Base-by-base conservation (phyloP, 1,140 invertebrate genomes). In the Platorchestia sp. region DNA sequence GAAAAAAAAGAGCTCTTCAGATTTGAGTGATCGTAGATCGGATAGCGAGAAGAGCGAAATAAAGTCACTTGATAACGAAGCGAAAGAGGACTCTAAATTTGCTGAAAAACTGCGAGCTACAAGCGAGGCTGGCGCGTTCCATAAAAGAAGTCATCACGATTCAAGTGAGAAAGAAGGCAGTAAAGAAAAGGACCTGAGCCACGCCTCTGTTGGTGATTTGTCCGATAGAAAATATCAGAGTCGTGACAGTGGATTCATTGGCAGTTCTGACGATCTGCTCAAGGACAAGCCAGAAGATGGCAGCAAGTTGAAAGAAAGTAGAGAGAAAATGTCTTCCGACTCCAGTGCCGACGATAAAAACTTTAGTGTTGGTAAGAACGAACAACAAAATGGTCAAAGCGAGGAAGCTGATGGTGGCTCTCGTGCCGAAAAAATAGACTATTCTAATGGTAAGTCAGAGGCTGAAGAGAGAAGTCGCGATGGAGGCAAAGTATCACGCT, bases 171-270 rank as follows among this genome's bases (percentile, higher is more conserved):
- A 96, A 96, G 44, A 96, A 96, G 43, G 87, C 95, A 51, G 95
- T 86, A 75, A 96, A 96, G 95, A 96, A 96, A 51, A 95, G 86
- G 96, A 96, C 36, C 95, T 96, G 19, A 96, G 75, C 41, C 44
- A 95, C 90, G 96, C 96, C 53, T 96, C 90, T 51, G 96, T 96
- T 51, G 95, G 96, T 42, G 96, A 96, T 75, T 91, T 96, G 40
- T 90, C 96, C 5, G 96, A 96, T 45, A 59, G 96, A 91, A 96
- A 96, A 44, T 98, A 98, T 96, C 98, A 98, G 95, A 98, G 98
- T 96, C 97, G 98, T 95, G 98, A 99, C 97, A 99, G 98, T 96
- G 98, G 98, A 6, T 99, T 99, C 96, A 98, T 99, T 75, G 98
- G 98, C 6, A 99, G 98, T 97, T 99, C 98, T 96, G 98, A 99